Conservation (phyloP, 2,797 vertebrate genomes). For the Heterohyrax brucei region DNA sequence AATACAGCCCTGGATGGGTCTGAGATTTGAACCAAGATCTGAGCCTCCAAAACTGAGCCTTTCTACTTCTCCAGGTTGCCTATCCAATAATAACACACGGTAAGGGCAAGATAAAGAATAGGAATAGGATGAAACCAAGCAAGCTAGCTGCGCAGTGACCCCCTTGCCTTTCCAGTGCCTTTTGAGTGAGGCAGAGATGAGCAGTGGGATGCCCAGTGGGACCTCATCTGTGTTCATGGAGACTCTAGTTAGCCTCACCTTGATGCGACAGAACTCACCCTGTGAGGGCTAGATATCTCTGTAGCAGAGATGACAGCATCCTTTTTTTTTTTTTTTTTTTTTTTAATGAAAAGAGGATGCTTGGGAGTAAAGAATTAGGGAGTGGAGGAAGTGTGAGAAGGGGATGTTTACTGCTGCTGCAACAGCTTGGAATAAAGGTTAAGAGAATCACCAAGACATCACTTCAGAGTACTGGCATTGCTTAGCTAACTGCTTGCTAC, state of each 20-base stretch:
- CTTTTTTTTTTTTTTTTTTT: background rate
- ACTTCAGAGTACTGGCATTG: fast-evolving
- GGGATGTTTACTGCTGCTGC: background rate
- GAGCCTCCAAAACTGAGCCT: constrained; percentile 75
- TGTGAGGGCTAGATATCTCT: background rate
- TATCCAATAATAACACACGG: background rate
- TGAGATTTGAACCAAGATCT: background rate
- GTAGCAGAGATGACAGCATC: background rate
- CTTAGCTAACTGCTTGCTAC: background rate
- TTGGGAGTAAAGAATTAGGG: background rate
- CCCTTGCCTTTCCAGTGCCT: background rate
- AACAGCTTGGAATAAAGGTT: background rate
- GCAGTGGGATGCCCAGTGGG: fast-evolving
- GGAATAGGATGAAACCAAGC: background rate
- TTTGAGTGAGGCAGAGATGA: background rate
- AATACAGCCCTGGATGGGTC: background rate
- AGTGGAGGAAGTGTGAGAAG: background rate
- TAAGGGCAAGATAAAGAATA: background rate
- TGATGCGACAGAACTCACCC: background rate
- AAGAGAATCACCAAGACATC: background rate
- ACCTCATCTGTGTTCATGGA: background rate
- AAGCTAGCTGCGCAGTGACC: background rate
- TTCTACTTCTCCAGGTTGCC: constrained; percentile 76
- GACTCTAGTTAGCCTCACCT: background rate
- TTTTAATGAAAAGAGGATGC: background rate